Evolutionary conservation across 2,797 vertebrate species (phyloP).

Genomic region (Liasis olivaceus): DNA sequence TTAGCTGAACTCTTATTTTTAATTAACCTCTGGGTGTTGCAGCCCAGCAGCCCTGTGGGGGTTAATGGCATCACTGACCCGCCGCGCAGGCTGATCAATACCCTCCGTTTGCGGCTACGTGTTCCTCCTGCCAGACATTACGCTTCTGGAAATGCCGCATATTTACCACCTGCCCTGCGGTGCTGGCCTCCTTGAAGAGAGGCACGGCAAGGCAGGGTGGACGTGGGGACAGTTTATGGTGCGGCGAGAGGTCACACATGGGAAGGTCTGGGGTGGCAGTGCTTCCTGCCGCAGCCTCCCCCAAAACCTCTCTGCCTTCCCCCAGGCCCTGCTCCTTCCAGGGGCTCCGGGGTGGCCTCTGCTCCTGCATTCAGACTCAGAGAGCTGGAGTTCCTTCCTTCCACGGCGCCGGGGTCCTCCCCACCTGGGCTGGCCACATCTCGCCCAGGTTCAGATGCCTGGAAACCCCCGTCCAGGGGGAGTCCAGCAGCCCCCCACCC

Average conservation of each 20-base stretch:
- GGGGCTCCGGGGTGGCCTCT: background rate
- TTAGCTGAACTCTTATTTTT: slow-evolving; percentile 64
- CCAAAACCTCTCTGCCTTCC: background rate
- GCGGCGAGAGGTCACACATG: too few species aligned
- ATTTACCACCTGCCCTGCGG: background rate
- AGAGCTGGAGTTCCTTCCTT: background rate
- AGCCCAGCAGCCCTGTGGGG: slow-evolving; percentile 40
- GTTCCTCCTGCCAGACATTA: background rate
- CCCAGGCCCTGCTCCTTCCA: background rate
- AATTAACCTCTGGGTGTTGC: slow-evolving; percentile 65
- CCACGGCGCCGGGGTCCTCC: background rate
- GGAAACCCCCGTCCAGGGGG: background rate
- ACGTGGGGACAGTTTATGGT: background rate
- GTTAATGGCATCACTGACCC: slow-evolving; percentile 67
- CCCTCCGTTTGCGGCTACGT: background rate
- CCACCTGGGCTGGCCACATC: background rate
- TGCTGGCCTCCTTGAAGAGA: background rate
- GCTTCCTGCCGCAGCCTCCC: background rate
- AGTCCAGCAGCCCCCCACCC: background rate
- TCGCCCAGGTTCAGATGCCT: background rate
- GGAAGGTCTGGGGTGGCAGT: background rate
- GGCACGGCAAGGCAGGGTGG: background rate
- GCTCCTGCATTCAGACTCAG: background rate
- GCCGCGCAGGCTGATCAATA: slow-evolving; percentile 41
- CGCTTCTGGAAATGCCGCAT: background rate